A percentile compares a stretch with the other conserved stretches of the same genome.
These are phyloP conservation scores for Centroberyx gerrardi DNA, from an alignment of 2,797 vertebrate species.

Conservation along the genomic window DNA sequence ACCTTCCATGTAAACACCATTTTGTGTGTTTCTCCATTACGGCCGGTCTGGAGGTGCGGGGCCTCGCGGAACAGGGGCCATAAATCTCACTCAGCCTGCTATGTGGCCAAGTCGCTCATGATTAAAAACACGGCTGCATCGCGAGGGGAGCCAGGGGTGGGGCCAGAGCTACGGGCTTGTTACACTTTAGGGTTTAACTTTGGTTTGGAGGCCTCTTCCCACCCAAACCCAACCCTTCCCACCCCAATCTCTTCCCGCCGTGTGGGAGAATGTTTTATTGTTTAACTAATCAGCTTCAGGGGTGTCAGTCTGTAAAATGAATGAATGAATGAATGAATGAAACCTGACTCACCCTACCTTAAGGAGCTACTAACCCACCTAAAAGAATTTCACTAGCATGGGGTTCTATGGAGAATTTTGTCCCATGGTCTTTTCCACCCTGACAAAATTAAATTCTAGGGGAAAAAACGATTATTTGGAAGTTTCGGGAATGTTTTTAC, in stretches of 20 bases:
- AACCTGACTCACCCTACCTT: too few relatives aligned
- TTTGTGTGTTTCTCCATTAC: conserved; percentile 62
- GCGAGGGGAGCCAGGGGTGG: conserved; percentile 12
- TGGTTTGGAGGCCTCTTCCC: not conserved
- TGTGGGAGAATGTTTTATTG: not conserved
- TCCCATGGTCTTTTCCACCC: too few relatives aligned
- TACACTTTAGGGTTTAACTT: conserved; percentile 13
- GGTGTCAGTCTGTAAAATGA: not conserved
- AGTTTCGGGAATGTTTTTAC: too few relatives aligned
- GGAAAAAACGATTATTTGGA: too few relatives aligned
- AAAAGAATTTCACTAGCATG: too few relatives aligned
- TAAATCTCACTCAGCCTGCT: conserved; percentile 74
- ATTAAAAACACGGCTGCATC: conserved; percentile 65
- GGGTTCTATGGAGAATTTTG: too few relatives aligned
- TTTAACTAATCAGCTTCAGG: not conserved
- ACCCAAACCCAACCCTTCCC: not conserved
- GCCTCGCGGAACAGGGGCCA: conserved; percentile 57
- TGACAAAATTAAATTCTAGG: too few relatives aligned
- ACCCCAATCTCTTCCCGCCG: not conserved
- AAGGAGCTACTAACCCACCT: too few relatives aligned
- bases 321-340: too few relatives aligned
- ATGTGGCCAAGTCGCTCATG: conserved; percentile 65
- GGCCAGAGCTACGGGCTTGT: conserved; percentile 12
- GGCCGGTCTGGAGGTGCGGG: conserved; percentile 52
- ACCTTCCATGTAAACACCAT: conserved; percentile 75